Evolutionary conservation across 2,113 vertebrate genomes (phyloP), one percentile per base, ranked within the genome.

Genomic region (Parus major): DNA sequence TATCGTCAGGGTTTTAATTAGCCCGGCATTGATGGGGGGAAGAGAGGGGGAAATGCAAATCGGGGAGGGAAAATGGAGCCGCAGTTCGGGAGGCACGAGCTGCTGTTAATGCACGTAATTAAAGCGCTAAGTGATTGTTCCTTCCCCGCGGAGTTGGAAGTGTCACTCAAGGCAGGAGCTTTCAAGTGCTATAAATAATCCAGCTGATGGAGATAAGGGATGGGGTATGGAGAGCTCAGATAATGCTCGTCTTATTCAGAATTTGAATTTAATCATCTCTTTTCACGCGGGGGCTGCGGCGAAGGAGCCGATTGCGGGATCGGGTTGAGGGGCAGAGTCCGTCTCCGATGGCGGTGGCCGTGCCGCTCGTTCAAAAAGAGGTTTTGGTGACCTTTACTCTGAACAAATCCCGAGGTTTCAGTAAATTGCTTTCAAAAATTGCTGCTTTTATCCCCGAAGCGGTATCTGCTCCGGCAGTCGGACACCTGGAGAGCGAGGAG

Each of bases 111-210:
- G 92, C 91, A 36, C 85, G 44, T 88, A 84, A 94, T 95, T 89
- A 88, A 94, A 94, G 28, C 55, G 1, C 82, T 80, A 42, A 95
- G 88, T 81, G 89, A 95, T 91, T 82, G 94, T 90, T 91, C 86
- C 9, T 52, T 88, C 92, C 94, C 95, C 31, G 83, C 19, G 7
- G 96, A 84, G 91, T 10, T 52, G 90, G 27, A n/a, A 68, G 92
- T 95, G 93, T 95, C 96, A 94, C 72, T 92, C 64, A 91, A 57
- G 9, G 24, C 81, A 6, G 91, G 46, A 61, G 94, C 91, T 96
- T 95, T 96, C 86, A 95, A 94, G 79, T 70, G 88, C 77, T 88
- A 86, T 86, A 88, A 96, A 96, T 96, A 95, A 94, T 82, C 52
- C 59, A 28, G 86, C 92, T 76, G 88, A 65, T 77, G 82, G 81